Evolutionary conservation across 2,113 vertebrate species (phyloP), one percentile per base, ranked within the genome.

Genomic region (Grammomys surdaster): DNA sequence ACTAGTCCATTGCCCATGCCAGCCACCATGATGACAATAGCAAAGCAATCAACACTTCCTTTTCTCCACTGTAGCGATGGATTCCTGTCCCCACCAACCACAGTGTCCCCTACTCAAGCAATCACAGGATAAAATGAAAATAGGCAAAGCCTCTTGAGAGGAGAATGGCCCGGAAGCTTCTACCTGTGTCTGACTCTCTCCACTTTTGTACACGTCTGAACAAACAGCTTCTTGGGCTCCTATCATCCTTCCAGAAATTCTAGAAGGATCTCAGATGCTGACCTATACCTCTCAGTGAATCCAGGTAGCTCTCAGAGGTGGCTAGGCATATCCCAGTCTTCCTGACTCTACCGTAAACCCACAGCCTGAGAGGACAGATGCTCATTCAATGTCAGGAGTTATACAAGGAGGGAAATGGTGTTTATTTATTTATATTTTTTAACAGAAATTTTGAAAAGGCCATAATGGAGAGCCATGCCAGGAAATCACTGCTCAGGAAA

Each of bases 191-290:
- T 3, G 12, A 17, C 1, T 33, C 51, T 67, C 60, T 81, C 24
- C 0, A 10, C 51, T 4, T 56, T 78, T 22, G 8, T 19, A 0
- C 19, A 0, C 3, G 4, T 36, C 7, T 36, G 12, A 33, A 16
- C 8, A 13, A 22, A 9, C 43, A n/a, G 48, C 3, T 31, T 28
- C 81, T 58, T 14, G 2, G 2, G 24, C 40, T 17, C 26, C 73
- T 20, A 46, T 0, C 4, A 31, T 78, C 5, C 48, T 48, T 40
- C 84, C 17, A 19, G 22, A 58, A n/a, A 73, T 91, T 78, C 92
- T 19, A 5, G 14, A 77, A 36, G 43, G 36, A 78, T 43, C 26
- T 5, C 48, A 43, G 67, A 24, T 36, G 16, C 51, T 19, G 58
- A 51, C 84, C 89, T 36, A 0, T 0, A 36, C 90, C 75, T 82